Percentiles rank a stretch among this genome's conserved stretches.
These are phyloP conservation scores for Ferrisia virgata DNA, from an alignment of 2,888 invertebrate species.

Conservation along the genomic window DNA sequence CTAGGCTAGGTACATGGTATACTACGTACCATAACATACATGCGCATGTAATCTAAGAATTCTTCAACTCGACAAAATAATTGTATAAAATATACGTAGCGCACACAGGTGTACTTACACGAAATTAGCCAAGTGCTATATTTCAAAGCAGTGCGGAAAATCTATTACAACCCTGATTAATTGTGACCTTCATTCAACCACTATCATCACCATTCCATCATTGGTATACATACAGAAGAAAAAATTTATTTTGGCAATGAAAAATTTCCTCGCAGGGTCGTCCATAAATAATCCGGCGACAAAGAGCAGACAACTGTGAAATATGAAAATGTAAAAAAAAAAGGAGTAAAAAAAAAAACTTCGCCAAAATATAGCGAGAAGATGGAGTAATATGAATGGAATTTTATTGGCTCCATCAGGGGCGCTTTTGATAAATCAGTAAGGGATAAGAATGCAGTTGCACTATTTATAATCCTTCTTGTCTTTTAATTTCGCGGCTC, in stretches of 20 bases:
- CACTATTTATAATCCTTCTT: slow-evolving; percentile 43
- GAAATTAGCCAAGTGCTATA: too few relatives aligned
- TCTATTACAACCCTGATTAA: not conserved
- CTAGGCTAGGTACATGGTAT: too few relatives aligned
- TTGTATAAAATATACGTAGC: not conserved
- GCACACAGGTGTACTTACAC: not conserved
- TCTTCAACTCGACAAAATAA: not conserved
- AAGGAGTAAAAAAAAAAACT: slow-evolving; percentile 3
- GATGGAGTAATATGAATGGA: slow-evolving; percentile 23
- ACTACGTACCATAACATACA: too few relatives aligned
- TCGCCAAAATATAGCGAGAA: slow-evolving; percentile 19
- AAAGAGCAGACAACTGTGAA: slow-evolving; percentile 48
- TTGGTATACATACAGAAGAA: not conserved
- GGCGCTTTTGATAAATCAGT: slow-evolving; percentile 41
- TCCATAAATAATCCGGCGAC: slow-evolving; percentile 39
- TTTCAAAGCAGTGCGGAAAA: too few relatives aligned
- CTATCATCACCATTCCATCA: not conserved
- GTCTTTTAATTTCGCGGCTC: slow-evolving; percentile 49
- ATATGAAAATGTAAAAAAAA: slow-evolving; percentile 45
- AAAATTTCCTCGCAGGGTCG: not conserved
- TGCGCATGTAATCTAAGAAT: too few relatives aligned
- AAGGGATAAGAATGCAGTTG: slow-evolving; percentile 36
- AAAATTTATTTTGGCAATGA: slow-evolving; percentile 7
- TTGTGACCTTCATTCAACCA: not conserved
- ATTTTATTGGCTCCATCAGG: slow-evolving; percentile 41